Percentiles rank a stretch among this genome's conserved stretches.
Conservation (phyloP, 2,888 invertebrate species). For the Octonoba sinensis region DNA sequence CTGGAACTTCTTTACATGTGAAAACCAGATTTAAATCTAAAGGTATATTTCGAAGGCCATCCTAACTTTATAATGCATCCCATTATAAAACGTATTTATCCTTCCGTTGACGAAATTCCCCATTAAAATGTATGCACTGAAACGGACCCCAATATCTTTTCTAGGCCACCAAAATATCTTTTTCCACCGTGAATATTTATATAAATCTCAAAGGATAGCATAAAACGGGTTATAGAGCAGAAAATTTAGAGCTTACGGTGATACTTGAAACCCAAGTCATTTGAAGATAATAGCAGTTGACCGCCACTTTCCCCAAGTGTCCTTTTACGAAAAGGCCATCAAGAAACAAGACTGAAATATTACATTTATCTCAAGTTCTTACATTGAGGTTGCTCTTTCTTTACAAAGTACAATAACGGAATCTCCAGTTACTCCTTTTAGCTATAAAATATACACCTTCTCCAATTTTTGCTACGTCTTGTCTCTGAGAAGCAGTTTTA, state of each 20-base stretch:
- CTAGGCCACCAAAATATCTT: too few species aligned
- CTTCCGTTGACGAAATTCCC: too few species aligned
- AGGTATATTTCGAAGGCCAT: too few species aligned
- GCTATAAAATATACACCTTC: constrained; percentile 48
- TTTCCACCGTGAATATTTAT: too few species aligned
- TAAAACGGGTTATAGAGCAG: too few species aligned
- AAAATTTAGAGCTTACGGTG: neutral
- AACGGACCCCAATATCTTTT: too few species aligned
- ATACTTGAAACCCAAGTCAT: constrained; percentile 22
- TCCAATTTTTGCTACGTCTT: constrained; percentile 37
- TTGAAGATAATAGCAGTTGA: constrained; percentile 33
- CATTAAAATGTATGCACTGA: too few species aligned
- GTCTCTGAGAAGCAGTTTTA: constrained; percentile 34
- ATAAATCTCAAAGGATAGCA: too few species aligned
- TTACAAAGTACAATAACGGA: constrained; percentile 44
- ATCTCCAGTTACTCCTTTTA: constrained; percentile 35
- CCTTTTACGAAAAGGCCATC: neutral
- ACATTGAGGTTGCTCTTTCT: neutral
- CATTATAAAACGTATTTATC: too few species aligned
- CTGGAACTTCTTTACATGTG: too few species aligned
- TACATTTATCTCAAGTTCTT: constrained; percentile 10
- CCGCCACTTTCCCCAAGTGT: constrained; percentile 10
- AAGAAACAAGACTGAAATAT: neutral
- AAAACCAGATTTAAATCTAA: too few species aligned
- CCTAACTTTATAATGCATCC: too few species aligned